Percentiles rank a stretch among this genome's conserved stretches.
Evolutionary conservation across 2,797 vertebrate genomes (phyloP).

Genomic region (Macropodus opercularis): DNA sequence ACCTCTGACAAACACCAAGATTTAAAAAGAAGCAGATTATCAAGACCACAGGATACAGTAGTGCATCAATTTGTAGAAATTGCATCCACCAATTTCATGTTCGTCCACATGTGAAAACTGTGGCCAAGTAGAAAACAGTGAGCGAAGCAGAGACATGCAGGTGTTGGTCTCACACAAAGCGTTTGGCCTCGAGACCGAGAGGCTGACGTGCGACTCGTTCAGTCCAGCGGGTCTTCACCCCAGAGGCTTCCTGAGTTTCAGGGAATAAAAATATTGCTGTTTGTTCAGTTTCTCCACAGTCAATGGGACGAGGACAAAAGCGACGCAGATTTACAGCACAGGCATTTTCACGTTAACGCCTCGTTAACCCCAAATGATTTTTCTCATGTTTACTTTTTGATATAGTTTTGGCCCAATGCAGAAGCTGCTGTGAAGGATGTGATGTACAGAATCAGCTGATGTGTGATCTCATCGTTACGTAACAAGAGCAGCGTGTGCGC

Average conservation of each 20-base stretch:
- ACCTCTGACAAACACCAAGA: slow-evolving; percentile 64
- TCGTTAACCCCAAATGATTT: too few relatives aligned
- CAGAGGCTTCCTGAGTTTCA: slow-evolving; percentile 80
- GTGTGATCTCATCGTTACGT: too few relatives aligned
- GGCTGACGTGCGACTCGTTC: slow-evolving; percentile 7
- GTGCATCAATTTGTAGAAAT: slow-evolving; percentile 58
- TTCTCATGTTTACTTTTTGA: too few relatives aligned
- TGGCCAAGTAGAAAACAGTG: slow-evolving; percentile 55
- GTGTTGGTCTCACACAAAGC: slow-evolving; percentile 38
- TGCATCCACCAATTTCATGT: slow-evolving; percentile 45
- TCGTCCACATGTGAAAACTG: slow-evolving; percentile 39
- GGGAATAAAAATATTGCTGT: slow-evolving; percentile 78
- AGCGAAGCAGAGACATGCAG: slow-evolving; percentile 68
- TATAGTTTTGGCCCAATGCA: too few relatives aligned
- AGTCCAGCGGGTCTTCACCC: slow-evolving; percentile 14
- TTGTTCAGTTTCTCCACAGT: slow-evolving; percentile 33
- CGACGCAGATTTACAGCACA: too few relatives aligned
- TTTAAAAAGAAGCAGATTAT: slow-evolving; percentile 62
- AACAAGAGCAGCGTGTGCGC: too few relatives aligned
- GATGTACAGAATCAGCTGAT: too few relatives aligned
- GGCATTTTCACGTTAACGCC: too few relatives aligned
- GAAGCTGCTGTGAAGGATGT: too few relatives aligned
- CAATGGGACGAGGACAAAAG: neutral
- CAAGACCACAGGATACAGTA: slow-evolving; percentile 61
- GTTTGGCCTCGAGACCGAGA: neutral